Percentiles rank a stretch among this genome's conserved stretches.
Evolutionary conservation across 2,113 vertebrate genomes (phyloP).

Genomic region (Anguilla rostrata): DNA sequence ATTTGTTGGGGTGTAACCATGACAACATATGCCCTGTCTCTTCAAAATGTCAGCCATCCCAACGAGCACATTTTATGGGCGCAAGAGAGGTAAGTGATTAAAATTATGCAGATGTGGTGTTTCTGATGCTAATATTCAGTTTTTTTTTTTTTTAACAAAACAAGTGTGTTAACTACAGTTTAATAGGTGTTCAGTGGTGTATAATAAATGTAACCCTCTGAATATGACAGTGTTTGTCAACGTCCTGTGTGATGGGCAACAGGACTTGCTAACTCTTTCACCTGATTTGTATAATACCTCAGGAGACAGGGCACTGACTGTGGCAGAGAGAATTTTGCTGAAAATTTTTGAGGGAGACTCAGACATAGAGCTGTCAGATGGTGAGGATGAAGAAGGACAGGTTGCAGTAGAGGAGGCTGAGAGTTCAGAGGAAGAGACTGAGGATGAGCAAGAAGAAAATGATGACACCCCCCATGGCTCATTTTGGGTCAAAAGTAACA

Average conservation of each 20-base stretch:
- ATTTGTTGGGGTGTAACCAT: slow-evolving; percentile 1
- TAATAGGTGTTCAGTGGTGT: not conserved
- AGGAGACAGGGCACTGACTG: slow-evolving; percentile 1
- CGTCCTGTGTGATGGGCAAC: not conserved
- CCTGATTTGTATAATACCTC: not conserved
- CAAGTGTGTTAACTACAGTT: not conserved
- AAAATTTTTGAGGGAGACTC: slow-evolving; percentile 5
- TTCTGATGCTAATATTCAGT: not conserved
- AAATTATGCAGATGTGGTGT: not conserved
- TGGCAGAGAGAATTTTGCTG: not conserved
- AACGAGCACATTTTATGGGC: not conserved
- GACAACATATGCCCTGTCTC: slow-evolving; percentile 4
- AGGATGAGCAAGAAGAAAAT: not conserved
- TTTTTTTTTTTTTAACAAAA: not conserved
- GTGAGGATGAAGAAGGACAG: not conserved
- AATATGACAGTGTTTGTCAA: not conserved
- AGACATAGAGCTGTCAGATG: slow-evolving; percentile 14
- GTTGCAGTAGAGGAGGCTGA: not conserved
- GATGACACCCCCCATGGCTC: not conserved
- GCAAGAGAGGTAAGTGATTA: not conserved
- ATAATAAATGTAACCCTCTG: not conserved
- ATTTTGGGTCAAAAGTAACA: not conserved
- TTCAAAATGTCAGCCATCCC: not conserved
- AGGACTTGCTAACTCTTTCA: not conserved
- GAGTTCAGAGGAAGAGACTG: not conserved